Evolutionary conservation across 2,888 invertebrate species (phyloP), one percentile per base, ranked within the genome.

Genomic region (Synergus gifuensis): DNA sequence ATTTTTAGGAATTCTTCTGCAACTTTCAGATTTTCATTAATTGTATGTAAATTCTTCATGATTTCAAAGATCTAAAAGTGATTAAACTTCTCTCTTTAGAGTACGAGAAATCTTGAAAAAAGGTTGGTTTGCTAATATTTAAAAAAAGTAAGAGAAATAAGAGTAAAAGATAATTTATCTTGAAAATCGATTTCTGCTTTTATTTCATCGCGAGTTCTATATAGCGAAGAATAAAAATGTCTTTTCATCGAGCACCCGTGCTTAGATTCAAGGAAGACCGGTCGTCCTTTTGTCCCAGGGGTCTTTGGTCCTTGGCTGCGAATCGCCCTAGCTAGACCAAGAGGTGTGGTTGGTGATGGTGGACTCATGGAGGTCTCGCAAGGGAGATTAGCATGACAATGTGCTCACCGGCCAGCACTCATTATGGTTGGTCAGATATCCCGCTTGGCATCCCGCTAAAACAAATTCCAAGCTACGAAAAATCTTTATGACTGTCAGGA

Each of bases 331-430:
- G 86, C 69, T 69, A 77, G 63, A 80, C 77, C 76, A 66, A 78
- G 54, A 78, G 77, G 79, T 36, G 36, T 7, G 36, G 36, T 36
- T 36, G 36, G 36, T 36, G 36, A 36, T 36, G 36, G 36, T 78
- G 79, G 69, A 62, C 49, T 54, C 83, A 82, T 84, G 85, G 85
- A 86, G 85, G 85, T 83, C 84, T 85, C 86, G 83, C 84, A 76
- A 81, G 81, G 81, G 82, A 87, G 87, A 91, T 90, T 90, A 90
- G 90, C 90, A 91, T 91, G 90, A 91, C 91, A 91, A 91, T 91
- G 87, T 89, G 87, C 88, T 87, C 87, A 89, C 89, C 87, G 88
- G 89, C 88, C 91, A 54, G n/a, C 7, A 88, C 90, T 90, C 90
- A 90, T 90, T 91, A 91, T 90, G 89, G 87, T 85, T 83, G 78